Evolutionary conservation across 2,797 vertebrate genomes (phyloP).

Genomic region (Florisuga fusca): DNA sequence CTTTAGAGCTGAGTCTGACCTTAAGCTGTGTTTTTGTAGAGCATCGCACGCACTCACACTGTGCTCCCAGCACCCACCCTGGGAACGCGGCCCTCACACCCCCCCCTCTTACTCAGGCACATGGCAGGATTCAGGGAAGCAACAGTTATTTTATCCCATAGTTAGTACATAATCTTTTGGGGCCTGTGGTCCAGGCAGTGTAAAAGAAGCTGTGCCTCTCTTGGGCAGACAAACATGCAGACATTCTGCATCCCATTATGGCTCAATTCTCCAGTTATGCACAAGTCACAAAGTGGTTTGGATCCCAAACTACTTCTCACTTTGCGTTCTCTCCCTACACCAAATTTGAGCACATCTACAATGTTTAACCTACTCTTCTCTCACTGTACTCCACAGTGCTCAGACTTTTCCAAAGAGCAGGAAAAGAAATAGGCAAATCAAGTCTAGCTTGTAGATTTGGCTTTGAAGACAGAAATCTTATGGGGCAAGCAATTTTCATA

Average conservation of each 20-base stretch:
- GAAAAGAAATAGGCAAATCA: neutral
- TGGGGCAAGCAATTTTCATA: neutral
- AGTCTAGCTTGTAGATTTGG: neutral
- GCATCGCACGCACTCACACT: conserved; percentile 19
- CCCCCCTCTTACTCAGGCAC: neutral
- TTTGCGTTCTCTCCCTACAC: neutral
- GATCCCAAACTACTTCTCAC: neutral
- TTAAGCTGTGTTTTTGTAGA: conserved; percentile 55
- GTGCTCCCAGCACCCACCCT: conserved; percentile 22
- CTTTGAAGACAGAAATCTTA: neutral
- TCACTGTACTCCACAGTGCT: neutral
- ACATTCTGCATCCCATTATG: neutral
- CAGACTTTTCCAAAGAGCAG: neutral
- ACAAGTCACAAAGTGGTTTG: conserved; percentile 15
- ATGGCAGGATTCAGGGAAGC: neutral
- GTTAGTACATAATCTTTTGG: neutral
- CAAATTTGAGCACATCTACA: neutral
- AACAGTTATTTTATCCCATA: neutral
- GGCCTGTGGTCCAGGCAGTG: neutral
- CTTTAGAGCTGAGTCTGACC: conserved; percentile 60
- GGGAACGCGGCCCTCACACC: conserved; percentile 17
- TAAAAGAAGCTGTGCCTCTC: neutral
- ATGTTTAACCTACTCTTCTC: neutral
- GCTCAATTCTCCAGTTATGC: neutral
- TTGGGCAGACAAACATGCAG: neutral